A percentile compares a stretch with the other conserved stretches of the same genome.
Conservation (phyloP, 2,888 invertebrate genomes). For the Melolontha melolontha region DNA sequence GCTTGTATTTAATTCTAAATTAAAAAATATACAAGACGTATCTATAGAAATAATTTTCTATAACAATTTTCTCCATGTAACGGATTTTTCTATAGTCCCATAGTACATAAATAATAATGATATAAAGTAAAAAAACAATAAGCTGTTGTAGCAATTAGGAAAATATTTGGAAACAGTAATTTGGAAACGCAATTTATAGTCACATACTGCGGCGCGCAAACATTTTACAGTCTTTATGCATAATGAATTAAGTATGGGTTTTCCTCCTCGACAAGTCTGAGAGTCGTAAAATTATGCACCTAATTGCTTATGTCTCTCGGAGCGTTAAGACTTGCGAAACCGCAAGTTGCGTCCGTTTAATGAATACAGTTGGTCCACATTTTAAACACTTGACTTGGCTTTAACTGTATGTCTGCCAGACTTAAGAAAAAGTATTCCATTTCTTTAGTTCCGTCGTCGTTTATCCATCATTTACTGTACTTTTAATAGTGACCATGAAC, state of each 20-base stretch:
- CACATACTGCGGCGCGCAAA: conserved; percentile 10
- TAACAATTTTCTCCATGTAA: too few relatives aligned
- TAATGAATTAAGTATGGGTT: conserved; percentile 39
- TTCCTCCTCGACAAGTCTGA: conserved; percentile 35
- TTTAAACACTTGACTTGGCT: conserved; percentile 47
- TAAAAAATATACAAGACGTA: too few relatives aligned
- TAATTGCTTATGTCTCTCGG: conserved; percentile 64
- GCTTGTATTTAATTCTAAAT: too few relatives aligned
- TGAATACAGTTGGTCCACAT: conserved; percentile 58
- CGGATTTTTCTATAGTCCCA: too few relatives aligned
- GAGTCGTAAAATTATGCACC: conserved; percentile 65
- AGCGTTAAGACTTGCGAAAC: conserved; percentile 62
- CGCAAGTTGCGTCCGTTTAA: conserved; percentile 59
- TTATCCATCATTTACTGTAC: conserved; percentile 24
- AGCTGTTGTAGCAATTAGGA: conserved; percentile 25
- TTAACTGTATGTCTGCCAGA: conserved; percentile 22
- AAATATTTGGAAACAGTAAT: conserved; percentile 14
- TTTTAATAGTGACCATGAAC: not conserved
- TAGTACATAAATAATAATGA: too few relatives aligned
- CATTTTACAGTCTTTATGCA: conserved; percentile 26
- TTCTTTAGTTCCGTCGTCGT: conserved; percentile 20
- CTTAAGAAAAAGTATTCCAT: not conserved
- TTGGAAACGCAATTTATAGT: conserved; percentile 6
- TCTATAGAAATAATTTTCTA: too few relatives aligned
- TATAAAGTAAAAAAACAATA: too few relatives aligned